Base-by-base conservation (phyloP, 2,113 vertebrate genomes). In the Otis tarda region DNA sequence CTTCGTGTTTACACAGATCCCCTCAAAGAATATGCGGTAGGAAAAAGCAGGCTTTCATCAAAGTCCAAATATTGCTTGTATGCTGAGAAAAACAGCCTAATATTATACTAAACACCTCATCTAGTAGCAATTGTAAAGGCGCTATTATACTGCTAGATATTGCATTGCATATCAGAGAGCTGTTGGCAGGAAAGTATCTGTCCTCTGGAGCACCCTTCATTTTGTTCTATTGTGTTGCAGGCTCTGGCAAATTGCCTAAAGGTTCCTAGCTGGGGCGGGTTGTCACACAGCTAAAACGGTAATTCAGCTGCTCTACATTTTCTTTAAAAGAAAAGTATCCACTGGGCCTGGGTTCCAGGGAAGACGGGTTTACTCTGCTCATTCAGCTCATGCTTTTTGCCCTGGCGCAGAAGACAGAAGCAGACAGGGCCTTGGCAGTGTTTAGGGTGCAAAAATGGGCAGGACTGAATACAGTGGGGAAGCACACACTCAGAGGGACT, bases 341-440 rank as follows among this genome's bases (percentile, higher is more conserved):
- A 30, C 14, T 30, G 18, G 8, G 15, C 31, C 33, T 65, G 9
- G 19, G 30, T 21, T 76, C 22, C 35, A 82, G 43, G 4, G 28
- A 70, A 63, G 20, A 43, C n/a, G 25, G 8, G 11, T 67, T 93
- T 67, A 19, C 37, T 47, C 35, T 47, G n/a, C 18, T 55, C 18
- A 13, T 79, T 74, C 67, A 56, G 11, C 4, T 82, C 52, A 30
- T 43, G 31, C 2, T 65, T 89, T 71, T 75, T 16, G 5, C 7
- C 31, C 22, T 5, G 17, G 30, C 50, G 63, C 31, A 74, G 25
- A 37, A 50, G 37, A 73, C 12, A 7, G 10, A 74, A 65, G 6
- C 21, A 68, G 11, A 30, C 0, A 2, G 24, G 56, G 8, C 33
- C 25, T 75, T 77, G 15, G 6, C 43, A 80, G 4, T 1, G 2